Evolutionary conservation across 2,113 vertebrate species (phyloP).

Genomic region (Carettochelys insculpta): DNA sequence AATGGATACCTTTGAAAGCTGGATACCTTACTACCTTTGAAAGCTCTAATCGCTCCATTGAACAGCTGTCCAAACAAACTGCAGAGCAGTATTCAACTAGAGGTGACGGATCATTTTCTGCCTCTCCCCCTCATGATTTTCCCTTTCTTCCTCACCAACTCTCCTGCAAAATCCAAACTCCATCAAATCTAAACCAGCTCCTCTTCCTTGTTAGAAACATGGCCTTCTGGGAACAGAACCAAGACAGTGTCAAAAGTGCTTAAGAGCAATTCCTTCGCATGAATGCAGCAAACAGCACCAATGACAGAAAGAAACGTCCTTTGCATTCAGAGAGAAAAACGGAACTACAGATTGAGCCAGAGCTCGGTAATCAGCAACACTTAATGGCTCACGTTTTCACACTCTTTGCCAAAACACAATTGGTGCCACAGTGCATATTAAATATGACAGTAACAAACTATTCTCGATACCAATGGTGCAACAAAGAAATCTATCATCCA

Average conservation of each 20-base stretch:
- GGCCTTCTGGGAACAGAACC: accelerated
- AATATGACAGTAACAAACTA: neutral
- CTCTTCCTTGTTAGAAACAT: neutral
- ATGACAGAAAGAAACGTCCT: neutral
- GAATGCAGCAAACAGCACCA: accelerated
- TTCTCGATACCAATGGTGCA: neutral
- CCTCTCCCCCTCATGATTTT: too few species aligned
- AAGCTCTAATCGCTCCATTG: neutral
- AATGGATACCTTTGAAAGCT: too few species aligned
- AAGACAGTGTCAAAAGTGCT: accelerated
- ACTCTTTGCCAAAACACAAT: neutral
- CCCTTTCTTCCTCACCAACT: neutral
- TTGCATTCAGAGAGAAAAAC: neutral
- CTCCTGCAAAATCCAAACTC: accelerated
- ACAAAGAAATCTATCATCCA: neutral
- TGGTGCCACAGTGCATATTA: neutral
- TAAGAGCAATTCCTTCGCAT: neutral
- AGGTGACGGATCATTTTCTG: accelerated
- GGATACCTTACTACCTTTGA: neutral
- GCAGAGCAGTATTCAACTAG: accelerated
- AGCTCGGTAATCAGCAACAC: neutral
- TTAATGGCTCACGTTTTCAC: accelerated
- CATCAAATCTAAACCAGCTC: neutral
- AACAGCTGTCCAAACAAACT: neutral
- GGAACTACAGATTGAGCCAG: neutral